Evolutionary conservation across 2,888 invertebrate genomes (phyloP), one percentile per base, ranked within the genome.

Genomic region (Eupithecia dodoneata): DNA sequence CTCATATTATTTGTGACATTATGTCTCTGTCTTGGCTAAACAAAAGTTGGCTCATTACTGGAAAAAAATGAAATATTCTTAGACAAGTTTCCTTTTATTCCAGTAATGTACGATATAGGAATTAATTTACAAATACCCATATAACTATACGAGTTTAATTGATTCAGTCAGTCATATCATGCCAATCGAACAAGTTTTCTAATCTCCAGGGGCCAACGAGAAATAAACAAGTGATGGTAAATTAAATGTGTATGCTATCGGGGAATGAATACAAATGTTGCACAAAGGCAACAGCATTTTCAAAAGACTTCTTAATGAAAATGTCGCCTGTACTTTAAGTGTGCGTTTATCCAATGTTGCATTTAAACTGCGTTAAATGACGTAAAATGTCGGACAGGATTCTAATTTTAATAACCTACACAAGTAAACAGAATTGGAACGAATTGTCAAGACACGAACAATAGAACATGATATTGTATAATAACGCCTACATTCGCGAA

Each of bases 401-500:
- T 77, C 77, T 79, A 75, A 77, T 82, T 82, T 83, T 79, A 80
- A 77, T 75, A 70, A 70, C 47, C 70, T 49, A 78, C 78, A 79
- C 79, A 78, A 77, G 79, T 75, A 78, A 81, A 82, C 83, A 83
- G 75, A 77, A 79, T 83, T 81, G 82, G 84, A 86, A 85, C 84
- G 85, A 85, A 89, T 88, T 87, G 87, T 88, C 86, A 83, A 79
- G 82, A 85, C 86, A 88, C 88, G 88, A 87, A 89, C 87, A 89
- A 88, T 89, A 85, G 86, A 81, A 80, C 84, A 83, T 82, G 83
- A 83, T 84, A 85, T 85, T 84, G 81, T 87, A 88, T 87, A 89
- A 88, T 86, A 87, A 88, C 89, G 85, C 90, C 90, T 85, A 90
- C 88, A 72, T 69, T 76, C 55, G 84, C 81, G 70, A 76, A 80